Percentiles rank a stretch among this genome's conserved stretches.
Evolutionary conservation across 2,797 vertebrate species (phyloP).

Genomic region (Rhabdophis nuchalis): DNA sequence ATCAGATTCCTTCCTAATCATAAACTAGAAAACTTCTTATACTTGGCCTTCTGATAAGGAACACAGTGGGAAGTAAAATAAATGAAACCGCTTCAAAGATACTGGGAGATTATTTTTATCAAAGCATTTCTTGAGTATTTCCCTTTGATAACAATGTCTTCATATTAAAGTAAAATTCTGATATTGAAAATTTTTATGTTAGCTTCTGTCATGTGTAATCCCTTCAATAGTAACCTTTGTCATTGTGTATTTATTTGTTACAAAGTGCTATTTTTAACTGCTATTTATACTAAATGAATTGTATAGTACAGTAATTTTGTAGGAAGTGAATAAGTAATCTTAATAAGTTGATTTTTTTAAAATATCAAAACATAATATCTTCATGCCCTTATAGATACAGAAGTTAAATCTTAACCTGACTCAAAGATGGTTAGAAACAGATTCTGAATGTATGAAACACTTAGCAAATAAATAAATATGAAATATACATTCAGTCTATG

Average conservation of each 20-base stretch:
- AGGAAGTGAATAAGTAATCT: slow-evolving; percentile 38
- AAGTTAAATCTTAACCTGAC: neutral
- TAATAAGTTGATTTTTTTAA: neutral
- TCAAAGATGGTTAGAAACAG: neutral
- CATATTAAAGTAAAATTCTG: slow-evolving; percentile 79
- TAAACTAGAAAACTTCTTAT: slow-evolving; percentile 89
- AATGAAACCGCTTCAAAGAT: slow-evolving; percentile 92
- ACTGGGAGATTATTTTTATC: slow-evolving; percentile 89
- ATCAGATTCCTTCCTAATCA: slow-evolving; percentile 87
- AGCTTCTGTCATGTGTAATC: slow-evolving; percentile 77
- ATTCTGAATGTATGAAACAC: neutral
- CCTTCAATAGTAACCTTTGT: slow-evolving; percentile 72
- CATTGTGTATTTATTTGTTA: slow-evolving; percentile 68
- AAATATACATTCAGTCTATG: neutral
- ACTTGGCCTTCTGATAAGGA: slow-evolving; percentile 91
- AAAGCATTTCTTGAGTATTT: slow-evolving; percentile 79
- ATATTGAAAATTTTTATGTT: slow-evolving; percentile 77
- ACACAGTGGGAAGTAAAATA: slow-evolving; percentile 86
- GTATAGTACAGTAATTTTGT: neutral
- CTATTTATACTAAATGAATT: slow-evolving; percentile 52
- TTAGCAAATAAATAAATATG: neutral
- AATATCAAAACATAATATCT: neutral
- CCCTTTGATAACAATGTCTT: slow-evolving; percentile 81
- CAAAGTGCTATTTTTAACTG: slow-evolving; percentile 61
- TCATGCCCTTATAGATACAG: neutral